phyloP scores from a whole-genome alignment of 2,888 invertebrate genomes.

The Hypena proboscidalis region DNA sequence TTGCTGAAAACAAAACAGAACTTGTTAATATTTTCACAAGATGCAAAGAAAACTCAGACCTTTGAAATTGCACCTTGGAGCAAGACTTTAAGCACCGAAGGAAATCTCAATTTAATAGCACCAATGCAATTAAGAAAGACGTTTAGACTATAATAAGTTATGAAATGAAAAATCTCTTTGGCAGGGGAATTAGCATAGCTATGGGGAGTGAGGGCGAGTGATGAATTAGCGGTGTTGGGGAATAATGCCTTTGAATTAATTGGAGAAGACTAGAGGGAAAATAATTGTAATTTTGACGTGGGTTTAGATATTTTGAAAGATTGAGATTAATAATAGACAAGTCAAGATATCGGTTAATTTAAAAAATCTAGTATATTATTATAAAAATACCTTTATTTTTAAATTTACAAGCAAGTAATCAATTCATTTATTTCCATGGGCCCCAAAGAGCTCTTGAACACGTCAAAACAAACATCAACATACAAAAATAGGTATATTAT shows the following conservation, averaged over 20 bases:
- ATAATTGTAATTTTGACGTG: constrained; percentile 11
- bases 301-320: neutral
- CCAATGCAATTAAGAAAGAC: constrained; percentile 43
- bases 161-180: constrained; percentile 46
- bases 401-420: too few species aligned
- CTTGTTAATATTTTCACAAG: neutral
- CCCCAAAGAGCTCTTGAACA: too few species aligned
- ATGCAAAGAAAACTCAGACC: neutral
- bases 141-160: constrained; percentile 40
- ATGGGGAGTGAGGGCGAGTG: constrained; percentile 41
- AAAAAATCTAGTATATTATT: too few species aligned
- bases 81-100: constrained; percentile 10
- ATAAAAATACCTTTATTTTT: too few species aligned
- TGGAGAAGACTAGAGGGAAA: constrained; percentile 18
- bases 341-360: too few species aligned
- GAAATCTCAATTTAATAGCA: constrained; percentile 35
- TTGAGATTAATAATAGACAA: neutral
- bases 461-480: too few species aligned
- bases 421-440: too few species aligned
- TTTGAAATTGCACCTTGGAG: constrained; percentile 12
- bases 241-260: constrained; percentile 27
- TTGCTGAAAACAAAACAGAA: neutral
- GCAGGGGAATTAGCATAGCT: constrained; percentile 41
- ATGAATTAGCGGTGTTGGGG: constrained; percentile 39
- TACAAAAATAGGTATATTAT: too few species aligned